These are phyloP conservation scores for Ailuropoda melanoleuca DNA, from an alignment of 2,113 vertebrate species.

Conservation along the genomic window DNA sequence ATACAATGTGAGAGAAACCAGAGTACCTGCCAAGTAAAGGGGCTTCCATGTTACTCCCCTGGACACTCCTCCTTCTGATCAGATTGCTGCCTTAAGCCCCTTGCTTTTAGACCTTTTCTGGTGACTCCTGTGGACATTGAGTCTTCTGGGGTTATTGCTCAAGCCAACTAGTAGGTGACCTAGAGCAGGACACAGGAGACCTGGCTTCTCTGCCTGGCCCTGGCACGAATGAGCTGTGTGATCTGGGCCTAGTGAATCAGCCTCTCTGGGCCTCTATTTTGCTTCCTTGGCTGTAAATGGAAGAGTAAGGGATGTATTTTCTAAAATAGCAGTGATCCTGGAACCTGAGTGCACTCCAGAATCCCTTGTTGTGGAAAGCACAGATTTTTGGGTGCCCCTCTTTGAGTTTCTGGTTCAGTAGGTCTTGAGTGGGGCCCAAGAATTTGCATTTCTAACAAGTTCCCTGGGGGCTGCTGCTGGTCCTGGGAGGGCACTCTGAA, in stretches of 20 bases:
- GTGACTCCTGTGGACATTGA: background rate
- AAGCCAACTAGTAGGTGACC: background rate
- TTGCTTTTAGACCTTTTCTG: background rate
- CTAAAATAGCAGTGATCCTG: background rate
- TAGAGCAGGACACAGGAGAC: background rate
- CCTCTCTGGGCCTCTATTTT: background rate
- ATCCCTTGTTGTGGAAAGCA: background rate
- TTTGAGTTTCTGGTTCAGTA: background rate
- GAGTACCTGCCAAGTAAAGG: background rate
- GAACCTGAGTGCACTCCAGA: background rate
- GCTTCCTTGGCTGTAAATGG: background rate
- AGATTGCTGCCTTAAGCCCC: background rate
- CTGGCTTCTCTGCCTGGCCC: background rate
- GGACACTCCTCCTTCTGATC: background rate
- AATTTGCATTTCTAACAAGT: background rate
- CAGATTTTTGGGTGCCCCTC: background rate
- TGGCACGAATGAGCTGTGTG: background rate
- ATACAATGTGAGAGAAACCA: background rate
- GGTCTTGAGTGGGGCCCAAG: background rate
- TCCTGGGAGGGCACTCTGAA: background rate
- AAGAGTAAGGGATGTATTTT: background rate
- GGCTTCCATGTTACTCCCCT: background rate
- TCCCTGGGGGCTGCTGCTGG: background rate
- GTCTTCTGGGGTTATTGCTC: background rate
- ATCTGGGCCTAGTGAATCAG: background rate